phyloP scores from a whole-genome alignment of 2,888 invertebrate species.

The Cyclophora albipunctata region DNA sequence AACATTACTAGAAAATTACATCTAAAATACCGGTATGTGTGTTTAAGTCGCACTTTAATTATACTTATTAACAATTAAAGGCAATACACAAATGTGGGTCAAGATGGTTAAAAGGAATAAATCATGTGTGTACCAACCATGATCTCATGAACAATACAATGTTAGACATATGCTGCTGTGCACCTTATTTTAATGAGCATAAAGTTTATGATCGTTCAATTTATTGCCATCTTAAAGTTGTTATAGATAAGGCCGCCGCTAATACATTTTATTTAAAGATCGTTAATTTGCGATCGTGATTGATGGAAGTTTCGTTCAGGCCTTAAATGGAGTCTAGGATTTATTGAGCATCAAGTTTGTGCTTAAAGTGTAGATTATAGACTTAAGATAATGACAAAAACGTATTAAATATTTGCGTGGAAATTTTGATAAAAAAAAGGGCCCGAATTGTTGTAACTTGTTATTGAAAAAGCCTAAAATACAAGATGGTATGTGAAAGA shows the following conservation, averaged over 20 bases:
- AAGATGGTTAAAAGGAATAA: conserved; percentile 71
- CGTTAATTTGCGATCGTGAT: conserved; percentile 60
- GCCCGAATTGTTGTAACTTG: no score
- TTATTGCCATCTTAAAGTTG: conserved; percentile 19
- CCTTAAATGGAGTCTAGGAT: conserved; percentile 15
- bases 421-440: no score
- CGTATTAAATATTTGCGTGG: no score
- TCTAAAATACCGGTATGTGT: no score
- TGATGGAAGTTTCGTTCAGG: conserved; percentile 40
- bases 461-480: no score
- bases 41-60: conserved; percentile 66
- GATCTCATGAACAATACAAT: conserved; percentile 55
- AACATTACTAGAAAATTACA: no score
- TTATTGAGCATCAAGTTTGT: no score
- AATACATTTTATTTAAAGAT: conserved; percentile 66
- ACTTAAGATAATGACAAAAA: no score
- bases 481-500: no score
- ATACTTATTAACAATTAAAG: conserved; percentile 75
- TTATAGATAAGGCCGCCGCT: conserved; percentile 43
- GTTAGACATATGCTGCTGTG: conserved; percentile 3
- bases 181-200: conserved; percentile 23
- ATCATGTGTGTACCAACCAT: conserved; percentile 57
- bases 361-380: no score
- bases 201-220: conserved; percentile 28
- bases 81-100: conserved; percentile 69